phyloP scores from a whole-genome alignment of 2,113 vertebrate genomes.

The Theropithecus gelada region DNA sequence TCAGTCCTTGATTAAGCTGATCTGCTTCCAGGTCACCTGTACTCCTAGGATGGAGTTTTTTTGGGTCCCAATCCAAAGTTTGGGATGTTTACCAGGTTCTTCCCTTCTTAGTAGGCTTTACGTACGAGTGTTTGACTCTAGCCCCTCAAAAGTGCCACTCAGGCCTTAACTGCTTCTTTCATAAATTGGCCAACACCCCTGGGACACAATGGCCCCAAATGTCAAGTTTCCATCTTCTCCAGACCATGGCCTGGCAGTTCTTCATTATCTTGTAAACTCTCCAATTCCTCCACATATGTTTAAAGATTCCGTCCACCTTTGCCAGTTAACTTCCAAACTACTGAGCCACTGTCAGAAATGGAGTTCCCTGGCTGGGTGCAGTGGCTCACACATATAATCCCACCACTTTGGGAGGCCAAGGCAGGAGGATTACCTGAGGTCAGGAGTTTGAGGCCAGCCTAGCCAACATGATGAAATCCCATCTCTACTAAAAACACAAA shows the following conservation, averaged over 20 bases:
- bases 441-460: too few relatives aligned
- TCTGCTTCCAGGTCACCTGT: background rate
- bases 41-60: background rate
- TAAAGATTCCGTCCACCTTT: background rate
- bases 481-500: too few relatives aligned
- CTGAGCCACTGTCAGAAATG: background rate
- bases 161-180: background rate
- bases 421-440: too few relatives aligned
- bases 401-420: too few relatives aligned
- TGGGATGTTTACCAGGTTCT: background rate
- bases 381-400: too few relatives aligned
- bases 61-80: background rate
- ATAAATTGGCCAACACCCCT: background rate
- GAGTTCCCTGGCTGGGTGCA: background rate
- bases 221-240: background rate
- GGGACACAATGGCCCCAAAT: background rate
- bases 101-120: background rate
- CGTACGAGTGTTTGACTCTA: background rate
- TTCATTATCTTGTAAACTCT: background rate
- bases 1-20: too few relatives aligned
- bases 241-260: background rate
- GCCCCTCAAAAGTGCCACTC: background rate
- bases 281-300: accelerated
- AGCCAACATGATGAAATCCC: too few relatives aligned
- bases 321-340: accelerated